These are phyloP conservation scores for Papilio protenor DNA, from an alignment of 2,888 invertebrate genomes.

Conservation along the genomic window DNA sequence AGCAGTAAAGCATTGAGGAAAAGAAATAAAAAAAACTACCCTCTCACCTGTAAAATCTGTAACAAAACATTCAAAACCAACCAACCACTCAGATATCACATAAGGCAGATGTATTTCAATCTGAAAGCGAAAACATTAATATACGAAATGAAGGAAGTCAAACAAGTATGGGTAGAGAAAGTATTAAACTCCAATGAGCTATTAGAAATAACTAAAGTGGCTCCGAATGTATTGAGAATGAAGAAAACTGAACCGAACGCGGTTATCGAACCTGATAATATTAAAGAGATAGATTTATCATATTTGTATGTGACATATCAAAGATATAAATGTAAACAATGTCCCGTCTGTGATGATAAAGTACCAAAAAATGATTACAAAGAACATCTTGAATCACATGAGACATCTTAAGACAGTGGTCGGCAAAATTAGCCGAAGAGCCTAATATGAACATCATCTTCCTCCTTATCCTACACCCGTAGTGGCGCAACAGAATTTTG, in stretches of 20 bases:
- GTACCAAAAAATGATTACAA: slow-evolving; percentile 41
- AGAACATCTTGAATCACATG: slow-evolving; percentile 39
- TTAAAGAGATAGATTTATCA: slow-evolving; percentile 53
- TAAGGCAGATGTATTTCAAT: slow-evolving; percentile 64
- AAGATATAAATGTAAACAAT: not conserved
- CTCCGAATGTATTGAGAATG: slow-evolving; percentile 57
- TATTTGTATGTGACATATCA: slow-evolving; percentile 50
- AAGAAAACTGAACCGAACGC: slow-evolving; percentile 52
- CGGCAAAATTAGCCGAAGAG: too few species aligned
- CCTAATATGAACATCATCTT: too few species aligned
- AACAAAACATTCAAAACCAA: slow-evolving; percentile 48
- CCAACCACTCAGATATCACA: slow-evolving; percentile 57
- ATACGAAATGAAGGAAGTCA: slow-evolving; percentile 57
- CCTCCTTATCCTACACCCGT: too few species aligned
- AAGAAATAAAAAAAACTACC: not conserved
- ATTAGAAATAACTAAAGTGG: slow-evolving; percentile 63
- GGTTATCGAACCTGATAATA: slow-evolving; percentile 50
- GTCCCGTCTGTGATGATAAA: slow-evolving; percentile 42
- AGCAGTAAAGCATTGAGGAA: slow-evolving; percentile 13
- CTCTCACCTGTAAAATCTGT: slow-evolving; percentile 57
- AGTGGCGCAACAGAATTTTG: too few species aligned
- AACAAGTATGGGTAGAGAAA: slow-evolving; percentile 68
- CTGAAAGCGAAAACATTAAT: slow-evolving; percentile 52
- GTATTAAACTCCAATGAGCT: slow-evolving; percentile 60
- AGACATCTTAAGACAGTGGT: not conserved